Evolutionary conservation across 2,797 vertebrate genomes (phyloP).

Genomic region (Erpetoichthys calabaricus): DNA sequence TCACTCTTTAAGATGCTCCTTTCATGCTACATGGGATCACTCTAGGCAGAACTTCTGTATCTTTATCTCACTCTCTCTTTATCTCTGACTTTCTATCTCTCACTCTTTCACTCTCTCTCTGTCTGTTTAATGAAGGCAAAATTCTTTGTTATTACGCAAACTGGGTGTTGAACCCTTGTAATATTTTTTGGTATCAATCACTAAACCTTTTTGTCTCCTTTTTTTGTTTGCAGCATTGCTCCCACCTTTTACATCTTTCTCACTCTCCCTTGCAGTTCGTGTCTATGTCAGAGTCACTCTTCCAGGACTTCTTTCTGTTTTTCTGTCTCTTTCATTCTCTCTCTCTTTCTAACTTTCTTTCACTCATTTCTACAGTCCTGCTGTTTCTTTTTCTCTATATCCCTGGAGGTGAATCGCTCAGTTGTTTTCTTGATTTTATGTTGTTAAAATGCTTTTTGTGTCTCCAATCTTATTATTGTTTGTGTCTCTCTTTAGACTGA

Average conservation of each 20-base stretch:
- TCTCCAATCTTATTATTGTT: too few relatives aligned
- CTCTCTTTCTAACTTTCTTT: constrained; percentile 19
- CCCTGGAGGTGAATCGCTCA: too few relatives aligned
- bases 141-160: constrained; percentile 16
- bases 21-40: too few relatives aligned
- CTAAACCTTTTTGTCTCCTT: constrained; percentile 1
- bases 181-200: background rate
- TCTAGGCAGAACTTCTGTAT: too few relatives aligned
- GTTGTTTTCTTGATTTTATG: too few relatives aligned
- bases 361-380: constrained; percentile 21
- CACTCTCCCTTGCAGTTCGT: constrained; percentile 20
- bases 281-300: constrained; percentile 13
- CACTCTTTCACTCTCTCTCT: constrained; percentile 6
- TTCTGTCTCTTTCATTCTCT: constrained; percentile 36
- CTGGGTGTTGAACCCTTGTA: constrained; percentile 16
- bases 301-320: constrained; percentile 20
- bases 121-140: constrained; percentile 15
- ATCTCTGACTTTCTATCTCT: background rate
- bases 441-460: too few relatives aligned
- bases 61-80: constrained; percentile 4
- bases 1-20: constrained; percentile 8
- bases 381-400: constrained; percentile 3
- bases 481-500: too few relatives aligned
- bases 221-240: constrained; percentile 10
- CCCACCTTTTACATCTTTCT: background rate